Conservation (phyloP, 2,888 invertebrate genomes). For the Frankliniella fusca region DNA sequence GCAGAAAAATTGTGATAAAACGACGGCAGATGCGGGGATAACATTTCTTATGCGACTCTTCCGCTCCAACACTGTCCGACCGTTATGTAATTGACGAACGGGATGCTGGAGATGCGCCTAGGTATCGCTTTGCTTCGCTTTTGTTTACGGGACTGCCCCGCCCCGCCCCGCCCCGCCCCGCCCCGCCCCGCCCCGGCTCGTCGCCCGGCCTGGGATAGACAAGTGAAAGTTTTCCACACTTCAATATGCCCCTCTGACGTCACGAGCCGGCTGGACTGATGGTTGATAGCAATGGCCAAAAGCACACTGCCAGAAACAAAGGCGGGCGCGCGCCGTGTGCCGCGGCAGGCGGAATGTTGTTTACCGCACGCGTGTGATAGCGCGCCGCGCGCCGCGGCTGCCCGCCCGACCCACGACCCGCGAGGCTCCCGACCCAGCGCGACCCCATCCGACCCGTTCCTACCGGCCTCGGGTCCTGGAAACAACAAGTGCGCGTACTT, state of each 20-base stretch:
- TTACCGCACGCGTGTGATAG: background rate
- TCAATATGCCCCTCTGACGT: background rate
- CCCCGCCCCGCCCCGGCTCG: background rate
- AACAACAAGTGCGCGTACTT: no score
- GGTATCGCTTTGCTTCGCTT: background rate
- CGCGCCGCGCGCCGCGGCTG: background rate
- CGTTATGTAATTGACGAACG: background rate
- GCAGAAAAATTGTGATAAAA: no score
- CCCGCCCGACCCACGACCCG: background rate
- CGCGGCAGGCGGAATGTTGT: background rate
- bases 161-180: background rate
- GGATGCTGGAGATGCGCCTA: background rate
- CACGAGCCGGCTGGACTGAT: background rate
- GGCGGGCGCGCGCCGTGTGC: background rate
- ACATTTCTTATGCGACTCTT: background rate
- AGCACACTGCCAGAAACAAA: background rate
- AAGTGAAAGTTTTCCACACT: slow-evolving; percentile 21
- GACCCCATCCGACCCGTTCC: no score
- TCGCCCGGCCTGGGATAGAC: background rate
- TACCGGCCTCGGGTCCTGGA: no score
- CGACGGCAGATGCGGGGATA: no score
- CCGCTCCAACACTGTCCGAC: background rate
- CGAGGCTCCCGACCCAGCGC: no score
- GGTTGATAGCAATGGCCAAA: background rate
- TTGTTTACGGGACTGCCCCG: background rate